Base-by-base conservation (phyloP, 2,113 vertebrate species). In the Odocoileus virginianus region DNA sequence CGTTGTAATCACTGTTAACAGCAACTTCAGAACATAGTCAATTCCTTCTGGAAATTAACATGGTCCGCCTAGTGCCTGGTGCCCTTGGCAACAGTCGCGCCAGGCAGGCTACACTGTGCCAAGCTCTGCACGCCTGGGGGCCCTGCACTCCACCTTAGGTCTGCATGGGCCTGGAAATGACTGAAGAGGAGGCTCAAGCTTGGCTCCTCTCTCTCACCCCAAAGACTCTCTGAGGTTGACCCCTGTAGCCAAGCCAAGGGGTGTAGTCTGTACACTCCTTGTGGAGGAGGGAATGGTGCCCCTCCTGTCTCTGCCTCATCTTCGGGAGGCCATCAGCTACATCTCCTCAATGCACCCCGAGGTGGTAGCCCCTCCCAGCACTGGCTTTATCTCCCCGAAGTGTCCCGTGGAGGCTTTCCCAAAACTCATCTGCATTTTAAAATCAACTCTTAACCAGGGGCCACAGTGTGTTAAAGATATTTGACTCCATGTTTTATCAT, bases 251-350 rank as follows among this genome's bases (percentile, higher is more conserved):
- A 30, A 60, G 30, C 13, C 40, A 40, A 40, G 40, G 40, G 40
- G 40, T 40, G 40, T 40, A 40, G 0, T 27, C 4, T 57, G 4
- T 4, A 14, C 2, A 27, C 2, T 21, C 30, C 14, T 27, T 23
- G 0, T 7, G 5, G 27, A 19, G 19, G 1, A 7, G 54, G 2
- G 12, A 7, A 54, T 21, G 10, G 2, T 1, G 4, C 1, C 33
- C n/a, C 40, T 21, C 43, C n/a, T 45, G 9, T 0, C 10, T 30
- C 12, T 36, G 8, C 13, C 6, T 25, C 4, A 28, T 78, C 55
- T 40, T 57, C 9, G 3, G 23, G 54, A 47, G 64, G n/a, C n/a
- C 79, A 43, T 54, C 58, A 23, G 5, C 54, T 36, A 19, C 7
- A 8, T 27, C 54, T 94, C n/a, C 36, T 57, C 52, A 40, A 1